phyloP scores from a whole-genome alignment of 2,888 invertebrate species.

The Drosophila mulleri region DNA sequence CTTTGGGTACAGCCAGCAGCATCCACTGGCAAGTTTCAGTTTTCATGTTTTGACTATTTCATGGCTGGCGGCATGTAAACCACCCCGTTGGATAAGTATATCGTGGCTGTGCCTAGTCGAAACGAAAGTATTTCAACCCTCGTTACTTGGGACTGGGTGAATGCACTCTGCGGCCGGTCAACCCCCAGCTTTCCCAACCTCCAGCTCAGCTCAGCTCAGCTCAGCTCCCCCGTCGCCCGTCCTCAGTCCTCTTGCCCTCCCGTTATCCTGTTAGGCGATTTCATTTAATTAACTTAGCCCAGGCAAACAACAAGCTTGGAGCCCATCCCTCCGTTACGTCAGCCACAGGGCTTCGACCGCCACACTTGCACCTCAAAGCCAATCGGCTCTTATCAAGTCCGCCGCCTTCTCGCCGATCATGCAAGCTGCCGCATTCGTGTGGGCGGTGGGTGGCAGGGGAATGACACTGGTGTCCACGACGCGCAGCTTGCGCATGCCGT shows the following conservation, averaged over 20 bases:
- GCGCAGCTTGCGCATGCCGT: conserved; percentile 87
- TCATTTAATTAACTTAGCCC: conserved; percentile 73
- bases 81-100: conserved; percentile 52
- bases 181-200: conserved; percentile 55
- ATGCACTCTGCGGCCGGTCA: conserved; percentile 69
- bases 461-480: conserved; percentile 90
- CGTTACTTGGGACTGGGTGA: conserved; percentile 59
- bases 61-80: conserved; percentile 56
- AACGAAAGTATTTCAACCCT: conserved; percentile 65
- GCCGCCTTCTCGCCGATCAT: conserved; percentile 91
- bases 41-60: conserved; percentile 63
- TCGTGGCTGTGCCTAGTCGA: conserved; percentile 44
- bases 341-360: neutral
- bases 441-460: conserved; percentile 88
- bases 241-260: conserved; percentile 13
- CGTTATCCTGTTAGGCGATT: conserved; percentile 49
- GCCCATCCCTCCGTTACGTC: conserved; percentile 1
- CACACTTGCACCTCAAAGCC: conserved; percentile 41
- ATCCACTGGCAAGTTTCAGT: conserved; percentile 48
- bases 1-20: conserved; percentile 54
- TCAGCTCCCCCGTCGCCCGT: neutral
- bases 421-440: conserved; percentile 89
- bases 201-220: conserved; percentile 6
- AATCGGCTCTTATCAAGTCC: conserved; percentile 86
- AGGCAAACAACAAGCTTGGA: conserved; percentile 36